Percentiles rank a stretch among this genome's conserved stretches.
Evolutionary conservation across 2,797 vertebrate species (phyloP).

Genomic region (Morelia viridis): DNA sequence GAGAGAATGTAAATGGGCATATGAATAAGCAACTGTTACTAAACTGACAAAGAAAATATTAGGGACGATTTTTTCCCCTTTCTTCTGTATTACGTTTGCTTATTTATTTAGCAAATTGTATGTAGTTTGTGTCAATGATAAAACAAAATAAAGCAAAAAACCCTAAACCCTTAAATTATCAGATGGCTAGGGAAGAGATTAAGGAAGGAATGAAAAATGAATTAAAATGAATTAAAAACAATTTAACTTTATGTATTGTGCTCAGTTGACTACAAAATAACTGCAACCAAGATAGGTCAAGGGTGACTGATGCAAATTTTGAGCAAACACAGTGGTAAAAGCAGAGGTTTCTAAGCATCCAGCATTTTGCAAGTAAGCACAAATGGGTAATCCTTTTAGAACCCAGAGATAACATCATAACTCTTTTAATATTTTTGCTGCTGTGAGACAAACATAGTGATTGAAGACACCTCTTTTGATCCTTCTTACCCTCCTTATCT

Average conservation of each 20-base stretch:
- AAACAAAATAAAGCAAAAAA: background rate
- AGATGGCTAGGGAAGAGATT: background rate
- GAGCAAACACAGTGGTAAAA: background rate
- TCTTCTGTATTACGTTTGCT: background rate
- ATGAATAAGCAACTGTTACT: background rate
- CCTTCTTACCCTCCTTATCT: background rate
- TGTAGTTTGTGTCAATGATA: background rate
- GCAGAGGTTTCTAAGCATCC: background rate
- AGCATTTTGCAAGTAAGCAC: background rate
- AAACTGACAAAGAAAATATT: background rate
- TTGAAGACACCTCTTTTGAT: background rate
- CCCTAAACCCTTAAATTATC: background rate
- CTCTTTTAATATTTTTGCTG: background rate
- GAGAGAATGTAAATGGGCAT: background rate
- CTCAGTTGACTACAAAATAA: background rate
- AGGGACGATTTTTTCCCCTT: background rate
- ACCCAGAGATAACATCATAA: background rate
- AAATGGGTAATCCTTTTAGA: background rate
- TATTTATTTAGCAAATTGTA: background rate
- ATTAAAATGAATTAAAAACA: background rate
- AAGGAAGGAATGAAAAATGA: background rate
- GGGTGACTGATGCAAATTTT: background rate
- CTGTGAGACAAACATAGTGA: background rate
- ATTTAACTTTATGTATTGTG: background rate
- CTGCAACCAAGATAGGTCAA: background rate